Percentiles rank a stretch among this genome's conserved stretches.
Conservation (phyloP, 2,888 invertebrate species). For the Dascillus cervinus region DNA sequence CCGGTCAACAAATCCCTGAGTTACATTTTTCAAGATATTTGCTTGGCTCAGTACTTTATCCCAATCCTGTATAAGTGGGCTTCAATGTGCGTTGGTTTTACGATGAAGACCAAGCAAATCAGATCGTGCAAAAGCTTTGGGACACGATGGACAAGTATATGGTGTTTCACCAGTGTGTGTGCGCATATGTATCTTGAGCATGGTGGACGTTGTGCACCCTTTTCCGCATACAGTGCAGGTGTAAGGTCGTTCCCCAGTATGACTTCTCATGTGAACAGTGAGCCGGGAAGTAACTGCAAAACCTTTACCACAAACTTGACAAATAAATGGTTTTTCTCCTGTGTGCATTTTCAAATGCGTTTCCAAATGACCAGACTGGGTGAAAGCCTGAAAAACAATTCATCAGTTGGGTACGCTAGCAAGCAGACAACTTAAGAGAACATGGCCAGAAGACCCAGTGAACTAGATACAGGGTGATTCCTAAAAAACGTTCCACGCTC, state of each 20-base stretch:
- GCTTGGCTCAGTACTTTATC: too few species aligned
- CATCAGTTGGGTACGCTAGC: too few species aligned
- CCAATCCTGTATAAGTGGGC: too few species aligned
- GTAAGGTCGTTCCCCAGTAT: conserved; percentile 25
- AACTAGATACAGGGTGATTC: too few species aligned
- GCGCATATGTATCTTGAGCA: conserved; percentile 22
- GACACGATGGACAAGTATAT: conserved; percentile 21
- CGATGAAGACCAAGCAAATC: conserved; percentile 21
- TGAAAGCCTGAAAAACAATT: conserved; percentile 15
- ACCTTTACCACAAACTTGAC: conserved; percentile 22
- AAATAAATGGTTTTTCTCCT: conserved; percentile 20
- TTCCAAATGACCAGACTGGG: conserved; percentile 18
- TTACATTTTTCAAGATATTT: too few species aligned
- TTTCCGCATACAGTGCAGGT: conserved; percentile 22
- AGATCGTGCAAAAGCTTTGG: conserved; percentile 23
- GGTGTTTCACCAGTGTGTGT: conserved; percentile 27
- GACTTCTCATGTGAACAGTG: conserved; percentile 23
- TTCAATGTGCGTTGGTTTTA: conserved; percentile 25
- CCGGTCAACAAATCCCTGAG: too few species aligned
- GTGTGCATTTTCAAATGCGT: conserved; percentile 18
- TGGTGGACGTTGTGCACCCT: conserved; percentile 24
- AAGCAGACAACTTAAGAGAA: too few species aligned
- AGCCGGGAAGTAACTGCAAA: conserved; percentile 23
- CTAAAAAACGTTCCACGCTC: too few species aligned
- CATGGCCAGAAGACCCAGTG: too few species aligned